These are phyloP conservation scores for Microtus richardsoni DNA, from an alignment of 2,113 vertebrate species.

Conservation along the genomic window DNA sequence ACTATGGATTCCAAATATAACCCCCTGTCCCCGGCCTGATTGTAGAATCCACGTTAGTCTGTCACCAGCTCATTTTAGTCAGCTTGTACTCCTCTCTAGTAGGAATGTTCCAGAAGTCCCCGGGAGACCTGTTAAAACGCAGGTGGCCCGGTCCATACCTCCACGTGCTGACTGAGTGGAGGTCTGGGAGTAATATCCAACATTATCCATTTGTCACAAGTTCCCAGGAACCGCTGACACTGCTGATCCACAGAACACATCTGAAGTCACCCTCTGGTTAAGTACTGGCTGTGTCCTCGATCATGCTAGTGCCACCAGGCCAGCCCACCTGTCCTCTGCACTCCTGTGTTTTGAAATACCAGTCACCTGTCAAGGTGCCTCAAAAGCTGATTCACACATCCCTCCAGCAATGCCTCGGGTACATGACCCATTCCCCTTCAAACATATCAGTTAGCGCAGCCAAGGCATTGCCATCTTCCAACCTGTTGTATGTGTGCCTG, in stretches of 20 bases:
- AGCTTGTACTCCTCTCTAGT: not conserved
- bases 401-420: not conserved
- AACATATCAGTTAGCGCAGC: not conserved
- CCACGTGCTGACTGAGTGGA: not conserved
- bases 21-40: not conserved
- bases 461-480: not conserved
- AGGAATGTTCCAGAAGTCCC: not conserved
- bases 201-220: not conserved
- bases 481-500: too few relatives aligned
- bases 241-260: not conserved
- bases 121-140: not conserved
- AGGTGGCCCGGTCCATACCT: fast-evolving
- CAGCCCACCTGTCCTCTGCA: not conserved
- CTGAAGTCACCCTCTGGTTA: not conserved
- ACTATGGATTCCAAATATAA: not conserved
- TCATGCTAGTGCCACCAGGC: fast-evolving
- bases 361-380: not conserved
- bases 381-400: not conserved
- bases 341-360: not conserved
- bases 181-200: not conserved
- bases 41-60: not conserved
- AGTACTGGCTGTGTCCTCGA: not conserved
- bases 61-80: not conserved
- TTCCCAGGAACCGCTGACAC: not conserved
- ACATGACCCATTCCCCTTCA: not conserved